A percentile compares a stretch with the other conserved stretches of the same genome.
Conservation (phyloP, 2,113 vertebrate genomes). For the Amphiprion percula region DNA sequence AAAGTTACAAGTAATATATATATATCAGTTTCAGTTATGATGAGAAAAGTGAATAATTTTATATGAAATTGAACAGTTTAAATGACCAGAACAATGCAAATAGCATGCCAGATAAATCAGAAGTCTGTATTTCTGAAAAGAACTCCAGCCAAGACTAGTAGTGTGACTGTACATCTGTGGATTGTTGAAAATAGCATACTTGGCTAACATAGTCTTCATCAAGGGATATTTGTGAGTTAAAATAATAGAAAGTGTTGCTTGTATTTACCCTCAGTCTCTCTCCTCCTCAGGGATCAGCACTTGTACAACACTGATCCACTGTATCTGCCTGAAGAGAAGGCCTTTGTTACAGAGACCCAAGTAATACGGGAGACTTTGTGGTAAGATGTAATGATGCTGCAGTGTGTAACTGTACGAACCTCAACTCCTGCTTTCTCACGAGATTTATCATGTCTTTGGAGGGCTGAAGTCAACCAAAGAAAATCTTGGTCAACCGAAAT, state of each 20-base stretch:
- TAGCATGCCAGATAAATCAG: too few species aligned
- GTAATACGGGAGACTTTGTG: slow-evolving; percentile 96
- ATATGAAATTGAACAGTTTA: too few species aligned
- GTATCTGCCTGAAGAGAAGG: slow-evolving; percentile 92
- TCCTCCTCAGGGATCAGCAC: slow-evolving; percentile 91
- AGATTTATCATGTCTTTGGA: background rate
- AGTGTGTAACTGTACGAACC: slow-evolving; percentile 4
- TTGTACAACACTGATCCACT: slow-evolving; percentile 93
- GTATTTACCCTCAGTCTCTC: background rate
- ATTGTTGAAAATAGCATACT: background rate
- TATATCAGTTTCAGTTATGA: too few species aligned
- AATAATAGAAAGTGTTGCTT: background rate
- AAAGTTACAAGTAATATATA: too few species aligned
- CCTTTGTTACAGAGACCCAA: slow-evolving; percentile 94
- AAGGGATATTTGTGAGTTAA: background rate
- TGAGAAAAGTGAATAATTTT: too few species aligned
- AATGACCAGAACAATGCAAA: too few species aligned
- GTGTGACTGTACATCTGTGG: background rate
- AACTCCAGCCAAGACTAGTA: too few species aligned
- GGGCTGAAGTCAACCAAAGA: too few species aligned
- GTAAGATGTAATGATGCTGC: slow-evolving; percentile 81
- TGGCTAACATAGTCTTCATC: background rate
- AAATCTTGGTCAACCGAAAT: too few species aligned
- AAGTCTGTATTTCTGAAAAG: too few species aligned
- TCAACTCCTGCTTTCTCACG: background rate